Evolutionary conservation across 2,113 vertebrate species (phyloP), one percentile per base, ranked within the genome.

Genomic region (Platichthys flesus): DNA sequence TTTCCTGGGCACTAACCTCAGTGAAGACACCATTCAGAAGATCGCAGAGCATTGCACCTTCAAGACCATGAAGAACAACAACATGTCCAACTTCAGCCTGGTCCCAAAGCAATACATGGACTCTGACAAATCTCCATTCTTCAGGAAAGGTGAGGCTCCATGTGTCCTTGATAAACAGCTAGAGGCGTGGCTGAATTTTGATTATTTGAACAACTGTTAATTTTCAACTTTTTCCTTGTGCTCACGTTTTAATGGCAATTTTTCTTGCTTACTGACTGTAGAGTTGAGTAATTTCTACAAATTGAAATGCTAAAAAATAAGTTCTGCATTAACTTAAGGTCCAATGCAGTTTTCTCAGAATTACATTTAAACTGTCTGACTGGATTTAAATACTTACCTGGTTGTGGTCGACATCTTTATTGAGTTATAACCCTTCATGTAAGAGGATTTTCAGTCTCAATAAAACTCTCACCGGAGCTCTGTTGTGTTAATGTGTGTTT

Each of bases 61-160:
- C 49, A 75, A 84, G 10, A 73, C 5, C 42, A 95, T 96, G 95
- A 94, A 94, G 78, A 62, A 55, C 52, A 96, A 95, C 77, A 77
- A 2, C 1, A 95, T 95, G 95, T 94, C 92, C 54, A 95, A 96
- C 83, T 93, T 88, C 55, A 91, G 86, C 37, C 61, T 93, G n/a
- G 47, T 92, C 21, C 66, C 88, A 0, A 64, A 85, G 18, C 0
- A 21, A 0, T 10, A 87, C 45, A 78, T 95, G 88, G 71, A 93
- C 77, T 5, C 1, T 0, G 76, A 85, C 37, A 92, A 88, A 60
- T 90, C 86, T 18, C 31, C 62, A 0, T 93, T 96, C 66, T 59
- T 95, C 21, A 92, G 94, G 74, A 96, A 95, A 94, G 94, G 95
- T 94, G 84, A 77, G 61, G 14, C 18, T 63, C 2, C 0, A 0